These are phyloP conservation scores for Drosophila asahinai DNA, from an alignment of 1,140 invertebrate genomes.

Conservation along the genomic window DNA sequence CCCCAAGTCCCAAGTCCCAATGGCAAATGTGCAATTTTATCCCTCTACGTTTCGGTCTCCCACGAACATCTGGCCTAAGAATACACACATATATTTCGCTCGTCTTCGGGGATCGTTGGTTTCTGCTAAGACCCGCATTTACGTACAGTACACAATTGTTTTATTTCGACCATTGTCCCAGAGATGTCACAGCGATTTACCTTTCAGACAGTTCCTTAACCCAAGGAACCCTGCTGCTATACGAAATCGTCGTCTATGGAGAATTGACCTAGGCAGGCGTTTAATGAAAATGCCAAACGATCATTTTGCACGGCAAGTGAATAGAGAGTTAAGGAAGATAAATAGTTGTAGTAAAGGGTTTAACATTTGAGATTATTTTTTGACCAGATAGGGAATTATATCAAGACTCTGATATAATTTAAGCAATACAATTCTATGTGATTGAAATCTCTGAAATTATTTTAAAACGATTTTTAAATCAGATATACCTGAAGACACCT, in stretches of 20 bases:
- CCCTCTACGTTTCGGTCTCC: constrained; percentile 48
- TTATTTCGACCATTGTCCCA: constrained; percentile 47
- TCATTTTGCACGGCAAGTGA: constrained; percentile 48
- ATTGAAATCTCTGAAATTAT: too few relatives aligned
- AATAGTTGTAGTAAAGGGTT: constrained; percentile 1
- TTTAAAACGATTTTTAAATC: too few relatives aligned
- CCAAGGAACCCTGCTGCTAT: constrained; percentile 30
- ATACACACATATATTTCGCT: constrained; percentile 42
- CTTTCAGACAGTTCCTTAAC: constrained; percentile 57
- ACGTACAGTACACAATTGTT: constrained; percentile 65
- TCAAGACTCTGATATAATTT: neutral
- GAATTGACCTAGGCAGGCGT: constrained; percentile 62
- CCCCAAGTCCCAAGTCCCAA: constrained; percentile 30
- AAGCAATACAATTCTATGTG: neutral
- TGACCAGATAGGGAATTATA: neutral
- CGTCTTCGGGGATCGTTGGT: constrained; percentile 15
- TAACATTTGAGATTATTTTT: neutral
- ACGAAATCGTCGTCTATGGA: constrained; percentile 50
- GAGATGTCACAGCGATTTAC: constrained; percentile 61
- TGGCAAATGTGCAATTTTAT: constrained; percentile 27
- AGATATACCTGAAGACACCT: neutral
- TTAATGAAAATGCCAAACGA: constrained; percentile 79
- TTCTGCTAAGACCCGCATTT: constrained; percentile 60
- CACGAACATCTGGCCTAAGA: constrained; percentile 49
- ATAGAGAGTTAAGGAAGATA: neutral